Conservation (phyloP, 1,140 invertebrate genomes). For the Drosophila nikananu region DNA sequence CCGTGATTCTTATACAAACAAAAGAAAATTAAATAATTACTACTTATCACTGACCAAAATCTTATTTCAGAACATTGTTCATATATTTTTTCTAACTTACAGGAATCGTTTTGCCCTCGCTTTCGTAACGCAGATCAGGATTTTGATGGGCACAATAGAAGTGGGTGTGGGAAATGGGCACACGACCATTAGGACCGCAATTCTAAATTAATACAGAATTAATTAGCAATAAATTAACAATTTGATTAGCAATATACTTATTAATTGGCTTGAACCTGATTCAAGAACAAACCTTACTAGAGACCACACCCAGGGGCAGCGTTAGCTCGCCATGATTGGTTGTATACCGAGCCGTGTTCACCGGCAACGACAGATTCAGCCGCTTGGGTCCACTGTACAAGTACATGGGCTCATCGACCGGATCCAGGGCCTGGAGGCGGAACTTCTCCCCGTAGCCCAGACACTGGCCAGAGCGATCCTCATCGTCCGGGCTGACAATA, state of each 20-base stretch:
- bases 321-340: constrained; percentile 51
- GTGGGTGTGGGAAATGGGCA: constrained; percentile 46
- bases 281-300: constrained; percentile 25
- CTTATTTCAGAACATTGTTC: neutral
- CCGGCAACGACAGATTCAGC: constrained; percentile 29
- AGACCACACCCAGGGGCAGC: constrained; percentile 49
- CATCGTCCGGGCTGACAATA: constrained; percentile 47
- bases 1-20: neutral
- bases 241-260: too few species aligned
- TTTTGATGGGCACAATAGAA: constrained; percentile 59
- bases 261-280: accelerated
- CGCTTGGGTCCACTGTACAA: constrained; percentile 57
- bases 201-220: constrained; percentile 25
- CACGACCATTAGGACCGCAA: constrained; percentile 40
- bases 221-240: too few species aligned
- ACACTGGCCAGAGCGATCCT: constrained; percentile 41
- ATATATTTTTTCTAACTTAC: constrained; percentile 26
- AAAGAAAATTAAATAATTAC: neutral
- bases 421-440: constrained; percentile 52
- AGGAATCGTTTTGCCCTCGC: constrained; percentile 47
- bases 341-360: constrained; percentile 34
- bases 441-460: constrained; percentile 63
- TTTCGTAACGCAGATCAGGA: constrained; percentile 48
- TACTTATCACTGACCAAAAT: neutral
- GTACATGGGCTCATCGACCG: constrained; percentile 45